Base-by-base conservation (phyloP, 2,888 invertebrate genomes). In the Ischnura elegans region DNA sequence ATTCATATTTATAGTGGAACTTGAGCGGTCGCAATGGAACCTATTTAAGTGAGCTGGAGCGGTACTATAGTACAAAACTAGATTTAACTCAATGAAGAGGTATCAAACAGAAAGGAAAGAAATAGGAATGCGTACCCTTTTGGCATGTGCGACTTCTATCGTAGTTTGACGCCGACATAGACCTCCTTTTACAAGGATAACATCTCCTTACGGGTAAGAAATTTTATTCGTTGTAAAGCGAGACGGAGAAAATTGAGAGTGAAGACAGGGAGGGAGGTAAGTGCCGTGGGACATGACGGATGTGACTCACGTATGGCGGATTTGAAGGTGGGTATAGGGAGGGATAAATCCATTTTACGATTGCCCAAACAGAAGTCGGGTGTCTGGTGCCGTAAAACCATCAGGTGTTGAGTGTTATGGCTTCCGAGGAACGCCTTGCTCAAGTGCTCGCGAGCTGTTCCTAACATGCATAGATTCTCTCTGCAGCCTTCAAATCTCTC, bases 291-390 rank as follows among this genome's bases (percentile, higher is more conserved):
- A 61, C 61, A 61, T 61, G 61, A 61, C 61, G 61, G 61, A 61
- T 61, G 61, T 0, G 61, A 21, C 61, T 61, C 61, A 61, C 61
- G 61, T 61, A 61, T 61, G 61, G 8, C 16, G 51, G n/a, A n/a
- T 25, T 21, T 4, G n/a, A 61, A 25, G 61, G 8, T 13, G 51
- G n/a, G 61, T 25, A 55, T 4, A 61, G 25, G 61, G 25, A 1
- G 61, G 61, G 25, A 61, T 61, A 61, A 61, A 61, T 61, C 61
- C 61, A 61, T 61, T 61, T 61, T 61, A 61, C 61, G 61, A 61
- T 61, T 61, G 61, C 61, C 25, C 21, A 61, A 61, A 25, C 61
- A 61, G 61, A 61, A 61, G 61, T 61, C n/a, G 21, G 25, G 61
- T 25, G 61, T 61, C 61, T 61, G 61, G 61, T 25, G 61, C 61